Percentiles rank a stretch among this genome's conserved stretches.
Conservation (phyloP, 1,140 invertebrate genomes). For the Latrodectus geometricus region DNA sequence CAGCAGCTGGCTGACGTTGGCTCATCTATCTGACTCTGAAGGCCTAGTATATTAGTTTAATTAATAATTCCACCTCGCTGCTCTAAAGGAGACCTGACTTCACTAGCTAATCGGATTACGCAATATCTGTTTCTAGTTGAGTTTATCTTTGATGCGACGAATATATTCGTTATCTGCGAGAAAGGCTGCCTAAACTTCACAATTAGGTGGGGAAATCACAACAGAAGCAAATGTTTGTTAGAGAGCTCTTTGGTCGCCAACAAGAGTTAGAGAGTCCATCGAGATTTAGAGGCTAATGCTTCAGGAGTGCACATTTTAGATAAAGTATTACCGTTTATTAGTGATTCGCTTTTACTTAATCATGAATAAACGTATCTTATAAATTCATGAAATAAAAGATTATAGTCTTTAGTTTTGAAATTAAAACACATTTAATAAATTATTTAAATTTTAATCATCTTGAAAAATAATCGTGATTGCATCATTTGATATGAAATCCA, state of each 20-base stretch:
- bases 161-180: background rate
- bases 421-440: no score
- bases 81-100: background rate
- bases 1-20: slow-evolving; percentile 11
- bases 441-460: no score
- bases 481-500: no score
- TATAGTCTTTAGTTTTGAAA: no score
- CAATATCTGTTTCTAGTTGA: slow-evolving; percentile 14
- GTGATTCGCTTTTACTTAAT: no score
- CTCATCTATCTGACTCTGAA: background rate
- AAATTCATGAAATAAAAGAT: no score
- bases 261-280: no score
- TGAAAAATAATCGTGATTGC: no score
- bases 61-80: slow-evolving; percentile 31
- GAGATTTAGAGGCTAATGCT: no score
- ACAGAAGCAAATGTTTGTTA: background rate
- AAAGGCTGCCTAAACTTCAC: background rate
- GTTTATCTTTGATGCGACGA: slow-evolving; percentile 32
- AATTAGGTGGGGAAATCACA: background rate
- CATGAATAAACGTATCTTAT: no score
- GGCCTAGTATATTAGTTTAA: slow-evolving; percentile 30
- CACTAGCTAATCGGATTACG: slow-evolving; percentile 35
- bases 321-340: no score
- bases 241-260: background rate
- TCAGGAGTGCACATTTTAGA: no score